Conservation (phyloP, 2,113 vertebrate genomes). For the Aphyosemion australe region DNA sequence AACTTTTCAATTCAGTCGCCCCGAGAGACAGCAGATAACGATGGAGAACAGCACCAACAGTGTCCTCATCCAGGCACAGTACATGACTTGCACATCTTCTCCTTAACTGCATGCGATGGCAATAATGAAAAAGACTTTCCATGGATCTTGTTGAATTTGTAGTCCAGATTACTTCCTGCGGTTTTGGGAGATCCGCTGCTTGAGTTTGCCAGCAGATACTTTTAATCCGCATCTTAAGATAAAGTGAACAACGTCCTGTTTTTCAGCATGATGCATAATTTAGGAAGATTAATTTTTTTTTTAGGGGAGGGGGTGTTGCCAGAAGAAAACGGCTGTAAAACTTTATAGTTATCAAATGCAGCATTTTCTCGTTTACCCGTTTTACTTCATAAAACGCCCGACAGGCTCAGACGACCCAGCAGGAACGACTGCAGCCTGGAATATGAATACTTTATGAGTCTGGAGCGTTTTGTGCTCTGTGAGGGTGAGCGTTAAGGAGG, state of each 20-base stretch:
- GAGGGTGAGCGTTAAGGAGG: slow-evolving; percentile 21
- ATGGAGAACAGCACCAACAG: slow-evolving; percentile 3
- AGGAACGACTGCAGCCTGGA: slow-evolving; percentile 16
- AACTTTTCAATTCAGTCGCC: slow-evolving; percentile 20
- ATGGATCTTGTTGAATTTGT: slow-evolving; percentile 1
- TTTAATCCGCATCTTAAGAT: slow-evolving; percentile 15
- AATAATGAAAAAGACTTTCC: background rate
- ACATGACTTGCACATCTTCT: slow-evolving; percentile 8
- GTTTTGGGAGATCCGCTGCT: background rate
- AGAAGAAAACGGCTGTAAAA: slow-evolving; percentile 7
- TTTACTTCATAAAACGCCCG: slow-evolving; percentile 19
- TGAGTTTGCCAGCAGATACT: background rate
- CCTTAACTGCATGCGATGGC: background rate
- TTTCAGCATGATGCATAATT: slow-evolving; percentile 12
- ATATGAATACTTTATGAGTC: slow-evolving; percentile 38
- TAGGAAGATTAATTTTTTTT: slow-evolving; percentile 21
- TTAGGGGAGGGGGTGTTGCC: background rate
- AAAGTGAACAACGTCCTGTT: background rate
- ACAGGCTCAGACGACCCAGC: slow-evolving; percentile 10
- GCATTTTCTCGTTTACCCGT: background rate
- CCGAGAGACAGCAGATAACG: background rate
- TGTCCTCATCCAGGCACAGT: slow-evolving; percentile 4
- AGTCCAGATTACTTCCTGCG: background rate
- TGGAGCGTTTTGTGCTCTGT: slow-evolving; percentile 19
- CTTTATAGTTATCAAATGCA: slow-evolving; percentile 20